Conservation (phyloP, 2,797 vertebrate species). For the Prionace glauca region DNA sequence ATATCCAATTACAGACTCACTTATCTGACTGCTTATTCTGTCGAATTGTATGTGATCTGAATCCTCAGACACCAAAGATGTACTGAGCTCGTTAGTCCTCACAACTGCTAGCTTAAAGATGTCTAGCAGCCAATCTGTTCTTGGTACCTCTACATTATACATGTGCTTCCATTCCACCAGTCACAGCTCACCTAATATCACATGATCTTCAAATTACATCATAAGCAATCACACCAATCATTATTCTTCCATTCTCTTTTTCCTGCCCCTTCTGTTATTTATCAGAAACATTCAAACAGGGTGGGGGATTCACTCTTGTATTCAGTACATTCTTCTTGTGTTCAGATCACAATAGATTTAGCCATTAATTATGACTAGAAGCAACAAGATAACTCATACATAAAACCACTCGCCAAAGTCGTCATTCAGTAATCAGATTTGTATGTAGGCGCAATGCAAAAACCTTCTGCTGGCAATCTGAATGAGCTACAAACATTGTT, state of each 20-base stretch:
- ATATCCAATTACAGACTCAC: constrained; percentile 34
- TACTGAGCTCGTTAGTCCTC: constrained; percentile 30
- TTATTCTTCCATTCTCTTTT: not conserved
- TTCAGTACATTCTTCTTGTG: not conserved
- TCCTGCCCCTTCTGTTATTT: not conserved
- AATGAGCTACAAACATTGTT: constrained; percentile 4
- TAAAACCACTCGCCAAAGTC: constrained; percentile 5
- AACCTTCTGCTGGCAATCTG: not conserved
- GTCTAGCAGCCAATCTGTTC: constrained; percentile 27
- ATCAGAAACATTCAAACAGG: not conserved
- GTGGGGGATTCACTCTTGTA: not conserved
- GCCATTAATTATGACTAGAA: not conserved
- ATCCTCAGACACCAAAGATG: constrained; percentile 19
- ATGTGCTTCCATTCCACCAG: constrained; percentile 50
- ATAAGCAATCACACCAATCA: constrained; percentile 20
- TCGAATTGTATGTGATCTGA: constrained; percentile 13
- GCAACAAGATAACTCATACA: not conserved
- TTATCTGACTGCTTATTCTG: constrained; percentile 27
- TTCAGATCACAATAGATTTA: constrained; percentile 1
- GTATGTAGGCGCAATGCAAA: not conserved
- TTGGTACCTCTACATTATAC: constrained; percentile 43
- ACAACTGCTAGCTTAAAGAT: constrained; percentile 30
- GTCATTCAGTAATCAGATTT: constrained; percentile 17
- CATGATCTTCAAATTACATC: constrained; percentile 45
- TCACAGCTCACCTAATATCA: constrained; percentile 47